Evolutionary conservation across 2,797 vertebrate genomes (phyloP).

Genomic region (Anguilla obscura): DNA sequence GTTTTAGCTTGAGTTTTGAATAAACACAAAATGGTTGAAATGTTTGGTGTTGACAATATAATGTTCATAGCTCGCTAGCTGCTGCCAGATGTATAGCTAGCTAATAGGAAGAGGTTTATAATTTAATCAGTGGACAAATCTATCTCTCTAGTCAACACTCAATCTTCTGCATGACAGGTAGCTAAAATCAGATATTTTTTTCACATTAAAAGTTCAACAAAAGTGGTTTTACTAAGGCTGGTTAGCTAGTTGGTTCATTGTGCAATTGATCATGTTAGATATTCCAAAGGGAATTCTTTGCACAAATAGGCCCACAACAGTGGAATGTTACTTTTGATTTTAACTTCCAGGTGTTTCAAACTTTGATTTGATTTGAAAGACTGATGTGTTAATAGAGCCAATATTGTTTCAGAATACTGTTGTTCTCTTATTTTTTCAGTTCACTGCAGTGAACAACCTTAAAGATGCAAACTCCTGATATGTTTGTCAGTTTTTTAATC

Average conservation of each 20-base stretch:
- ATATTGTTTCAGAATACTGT: slow-evolving; percentile 45
- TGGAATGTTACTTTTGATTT: background rate
- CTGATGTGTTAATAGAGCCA: slow-evolving; percentile 6
- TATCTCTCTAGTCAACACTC: background rate
- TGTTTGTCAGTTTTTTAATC: slow-evolving; percentile 11
- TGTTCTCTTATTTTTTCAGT: slow-evolving; percentile 38
- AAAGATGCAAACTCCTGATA: background rate
- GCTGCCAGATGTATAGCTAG: background rate
- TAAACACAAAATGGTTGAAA: background rate
- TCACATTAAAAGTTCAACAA: background rate
- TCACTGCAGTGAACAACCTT: background rate
- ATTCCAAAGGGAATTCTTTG: background rate
- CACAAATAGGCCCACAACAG: background rate
- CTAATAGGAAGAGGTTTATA: background rate
- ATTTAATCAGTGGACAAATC: background rate
- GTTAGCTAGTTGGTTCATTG: background rate
- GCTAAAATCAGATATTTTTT: background rate
- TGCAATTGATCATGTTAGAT: background rate
- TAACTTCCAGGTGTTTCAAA: background rate
- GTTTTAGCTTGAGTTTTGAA: background rate
- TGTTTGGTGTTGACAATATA: background rate
- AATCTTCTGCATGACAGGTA: background rate
- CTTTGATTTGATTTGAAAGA: background rate
- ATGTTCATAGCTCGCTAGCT: background rate
- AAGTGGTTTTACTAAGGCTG: background rate